phyloP scores from a whole-genome alignment of 2,113 vertebrate genomes.

The Pyxicephalus adspersus region DNA sequence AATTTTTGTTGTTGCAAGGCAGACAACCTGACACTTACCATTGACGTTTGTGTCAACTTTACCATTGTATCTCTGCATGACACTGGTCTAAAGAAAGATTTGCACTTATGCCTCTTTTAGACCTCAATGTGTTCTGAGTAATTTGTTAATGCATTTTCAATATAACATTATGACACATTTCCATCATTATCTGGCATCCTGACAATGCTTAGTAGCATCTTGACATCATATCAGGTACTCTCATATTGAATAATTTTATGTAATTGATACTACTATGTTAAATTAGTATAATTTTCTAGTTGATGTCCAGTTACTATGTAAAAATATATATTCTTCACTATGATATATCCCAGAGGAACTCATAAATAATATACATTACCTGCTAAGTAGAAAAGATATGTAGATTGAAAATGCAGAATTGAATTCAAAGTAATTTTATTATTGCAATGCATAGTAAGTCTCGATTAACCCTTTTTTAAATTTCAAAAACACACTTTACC shows the following conservation, averaged over 20 bases:
- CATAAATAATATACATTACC: neutral
- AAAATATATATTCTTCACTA: neutral
- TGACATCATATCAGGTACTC: constrained; percentile 7
- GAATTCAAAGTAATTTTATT: neutral
- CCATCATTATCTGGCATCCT: neutral
- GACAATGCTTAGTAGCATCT: constrained; percentile 13
- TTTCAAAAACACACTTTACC: neutral
- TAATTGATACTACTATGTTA: constrained; percentile 3
- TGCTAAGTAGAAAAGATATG: neutral
- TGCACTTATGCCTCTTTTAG: neutral
- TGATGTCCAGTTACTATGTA: neutral
- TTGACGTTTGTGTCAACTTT: neutral
- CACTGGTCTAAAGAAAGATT: too few species aligned
- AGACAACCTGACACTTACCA: too few species aligned
- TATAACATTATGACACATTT: neutral
- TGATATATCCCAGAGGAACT: neutral
- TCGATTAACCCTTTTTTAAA: neutral
- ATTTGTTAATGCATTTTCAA: neutral
- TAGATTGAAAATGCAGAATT: neutral
- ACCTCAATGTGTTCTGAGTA: neutral
- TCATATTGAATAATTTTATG: constrained; percentile 8
- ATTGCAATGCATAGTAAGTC: neutral
- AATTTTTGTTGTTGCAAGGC: too few species aligned
- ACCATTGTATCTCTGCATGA: neutral
- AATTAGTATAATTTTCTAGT: constrained; percentile 10